Conservation (phyloP, 2,888 invertebrate species). For the Apodemia zela region DNA sequence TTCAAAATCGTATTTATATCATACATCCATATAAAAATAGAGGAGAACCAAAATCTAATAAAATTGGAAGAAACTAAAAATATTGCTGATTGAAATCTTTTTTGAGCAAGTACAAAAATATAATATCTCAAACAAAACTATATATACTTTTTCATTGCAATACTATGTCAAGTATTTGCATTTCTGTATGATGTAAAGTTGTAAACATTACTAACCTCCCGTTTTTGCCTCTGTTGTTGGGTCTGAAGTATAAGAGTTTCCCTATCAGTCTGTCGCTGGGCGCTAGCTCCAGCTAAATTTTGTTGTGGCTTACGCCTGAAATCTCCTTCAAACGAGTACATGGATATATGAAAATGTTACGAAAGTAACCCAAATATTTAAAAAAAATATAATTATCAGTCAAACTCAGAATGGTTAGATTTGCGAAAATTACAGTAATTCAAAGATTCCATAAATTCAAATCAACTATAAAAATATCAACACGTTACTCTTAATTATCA, state of each 20-base stretch:
- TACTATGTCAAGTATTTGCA: neutral
- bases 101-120: no score
- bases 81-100: no score
- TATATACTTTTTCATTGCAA: no score
- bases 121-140: no score
- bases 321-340: conserved; percentile 94
- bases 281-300: conserved; percentile 93
- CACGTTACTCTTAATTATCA: conserved; percentile 1
- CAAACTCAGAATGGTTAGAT: neutral
- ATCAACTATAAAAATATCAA: neutral
- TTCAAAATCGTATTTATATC: no score
- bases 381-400: neutral
- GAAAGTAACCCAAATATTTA: conserved; percentile 17
- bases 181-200: neutral
- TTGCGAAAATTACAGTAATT: neutral
- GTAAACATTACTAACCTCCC: conserved; percentile 83
- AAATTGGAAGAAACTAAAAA: no score
- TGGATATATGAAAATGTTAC: conserved; percentile 36
- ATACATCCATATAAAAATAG: no score
- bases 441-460: neutral
- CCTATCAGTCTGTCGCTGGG: conserved; percentile 82
- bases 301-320: conserved; percentile 92
- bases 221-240: conserved; percentile 91
- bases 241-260: conserved; percentile 89
- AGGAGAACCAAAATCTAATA: no score